Base-by-base conservation (phyloP, 2,888 invertebrate species). In the Galerucella calmariensis region DNA sequence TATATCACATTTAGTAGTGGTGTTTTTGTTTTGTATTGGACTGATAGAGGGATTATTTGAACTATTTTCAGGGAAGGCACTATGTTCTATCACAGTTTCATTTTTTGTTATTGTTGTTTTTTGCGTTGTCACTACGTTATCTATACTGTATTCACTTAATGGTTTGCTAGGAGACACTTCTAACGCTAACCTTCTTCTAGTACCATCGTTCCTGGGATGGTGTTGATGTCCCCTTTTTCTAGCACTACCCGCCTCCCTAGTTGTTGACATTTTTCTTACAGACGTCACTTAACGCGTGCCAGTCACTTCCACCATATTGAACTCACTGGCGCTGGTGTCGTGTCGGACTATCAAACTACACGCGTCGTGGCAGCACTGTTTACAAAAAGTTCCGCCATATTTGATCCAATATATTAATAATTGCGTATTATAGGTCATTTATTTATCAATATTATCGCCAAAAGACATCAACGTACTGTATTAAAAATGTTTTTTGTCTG, bases 171-270 rank as follows among this genome's bases (percentile, higher is more conserved):
- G 75, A 27, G 75, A 72, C 41, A 77, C 74, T 67, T 89, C 89
- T 87, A 90, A 88, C 88, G 89, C 89, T 88, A 89, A 91, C 84
- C 91, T 87, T 74, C 84, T 82, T 78, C 87, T 85, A 76, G 80
- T 84, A 81, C 87, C 87, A 79, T 86, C 85, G 85, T 92, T 90
- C 78, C 93, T 91, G 85, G 93, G 93, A 89, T 93, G 93, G 88
- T 93, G 93, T 88, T 93, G 93, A 87, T 92, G 93, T 81, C 93
- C 93, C 87, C 93, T 90, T 86, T 92, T 92, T 87, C 90, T 90
- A 84, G 88, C 89, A 89, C 89, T 89, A 88, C 89, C 89, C 89
- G 90, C 89, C 88, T 89, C 89, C 88, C 89, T 89, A 88, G 89
- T 87, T 88, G 91, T 90, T 91, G 91, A 90, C 91, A 91, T 91